These are phyloP conservation scores for Ptilonorhynchus violaceus DNA, from an alignment of 2,113 vertebrate species.

Conservation along the genomic window DNA sequence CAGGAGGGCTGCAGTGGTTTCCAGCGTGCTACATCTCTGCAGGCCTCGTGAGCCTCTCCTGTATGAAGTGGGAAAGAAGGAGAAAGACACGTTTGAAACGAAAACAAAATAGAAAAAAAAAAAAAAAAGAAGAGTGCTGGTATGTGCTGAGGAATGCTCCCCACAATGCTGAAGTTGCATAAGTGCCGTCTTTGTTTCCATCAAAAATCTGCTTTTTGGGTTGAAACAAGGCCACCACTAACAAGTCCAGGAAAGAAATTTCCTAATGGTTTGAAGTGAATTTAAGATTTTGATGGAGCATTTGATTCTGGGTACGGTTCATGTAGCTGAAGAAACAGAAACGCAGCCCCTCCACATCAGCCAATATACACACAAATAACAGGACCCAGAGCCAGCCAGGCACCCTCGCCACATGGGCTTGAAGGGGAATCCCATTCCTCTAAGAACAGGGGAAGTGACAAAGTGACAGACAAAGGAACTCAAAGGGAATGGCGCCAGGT, in stretches of 20 bases:
- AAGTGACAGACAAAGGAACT: slow-evolving; percentile 43
- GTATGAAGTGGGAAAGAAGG: not conserved
- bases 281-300: slow-evolving; percentile 27
- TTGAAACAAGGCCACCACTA: slow-evolving; percentile 69
- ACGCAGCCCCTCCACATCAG: not conserved
- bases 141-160: slow-evolving; percentile 50
- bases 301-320: slow-evolving; percentile 46
- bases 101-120: not conserved
- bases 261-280: slow-evolving; percentile 42
- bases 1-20: slow-evolving; percentile 17
- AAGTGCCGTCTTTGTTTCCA: slow-evolving; percentile 50
- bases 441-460: not conserved
- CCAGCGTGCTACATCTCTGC: not conserved
- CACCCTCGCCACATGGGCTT: not conserved
- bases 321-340: slow-evolving; percentile 51
- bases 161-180: slow-evolving; percentile 66
- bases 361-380: slow-evolving; percentile 14
- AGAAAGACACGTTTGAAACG: not conserved
- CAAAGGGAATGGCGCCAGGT: not conserved
- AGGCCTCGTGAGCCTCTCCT: not conserved
- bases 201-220: slow-evolving; percentile 42
- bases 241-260: slow-evolving; percentile 49
- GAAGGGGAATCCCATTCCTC: slow-evolving; percentile 11
- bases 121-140: not conserved
- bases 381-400: not conserved